A percentile compares a stretch with the other conserved stretches of the same genome.
These are phyloP conservation scores for Pelusios castaneus DNA, from an alignment of 2,113 vertebrate genomes.

Conservation along the genomic window DNA sequence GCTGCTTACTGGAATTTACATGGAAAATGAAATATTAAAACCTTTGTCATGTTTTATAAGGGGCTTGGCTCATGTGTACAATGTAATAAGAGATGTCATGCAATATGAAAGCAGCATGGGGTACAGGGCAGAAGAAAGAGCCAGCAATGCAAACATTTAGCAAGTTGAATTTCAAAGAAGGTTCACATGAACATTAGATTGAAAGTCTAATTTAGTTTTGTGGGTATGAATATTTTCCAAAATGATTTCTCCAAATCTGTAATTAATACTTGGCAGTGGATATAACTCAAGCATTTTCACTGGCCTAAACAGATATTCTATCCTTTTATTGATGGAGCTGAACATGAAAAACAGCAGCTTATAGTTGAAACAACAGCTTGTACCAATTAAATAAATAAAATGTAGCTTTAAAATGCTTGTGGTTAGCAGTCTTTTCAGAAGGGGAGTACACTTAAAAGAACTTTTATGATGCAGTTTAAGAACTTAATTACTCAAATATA, in stretches of 20 bases:
- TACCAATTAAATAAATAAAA: conserved; percentile 15
- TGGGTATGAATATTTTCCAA: not conserved
- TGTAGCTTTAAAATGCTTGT: conserved; percentile 38
- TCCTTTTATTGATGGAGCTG: not conserved
- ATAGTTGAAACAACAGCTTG: conserved; percentile 15
- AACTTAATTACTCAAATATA: not conserved
- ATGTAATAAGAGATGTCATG: conserved; percentile 32
- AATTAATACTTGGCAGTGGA: not conserved
- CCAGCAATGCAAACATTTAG: not conserved
- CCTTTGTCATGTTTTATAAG: conserved; percentile 14
- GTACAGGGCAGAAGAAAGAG: not conserved
- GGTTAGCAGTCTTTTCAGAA: not conserved
- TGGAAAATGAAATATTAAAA: not conserved
- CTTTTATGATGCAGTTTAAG: not conserved
- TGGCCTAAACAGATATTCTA: not conserved
- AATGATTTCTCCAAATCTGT: not conserved
- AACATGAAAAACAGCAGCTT: not conserved
- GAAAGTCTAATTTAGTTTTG: not conserved
- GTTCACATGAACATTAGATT: not conserved
- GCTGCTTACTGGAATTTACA: conserved; percentile 31
- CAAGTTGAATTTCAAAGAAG: not conserved
- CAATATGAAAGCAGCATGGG: not conserved
- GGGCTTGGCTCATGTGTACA: not conserved
- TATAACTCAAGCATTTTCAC: conserved; percentile 20
- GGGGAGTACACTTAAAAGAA: not conserved